Conservation (phyloP, 1,140 invertebrate species). For the Ceratitis capitata region DNA sequence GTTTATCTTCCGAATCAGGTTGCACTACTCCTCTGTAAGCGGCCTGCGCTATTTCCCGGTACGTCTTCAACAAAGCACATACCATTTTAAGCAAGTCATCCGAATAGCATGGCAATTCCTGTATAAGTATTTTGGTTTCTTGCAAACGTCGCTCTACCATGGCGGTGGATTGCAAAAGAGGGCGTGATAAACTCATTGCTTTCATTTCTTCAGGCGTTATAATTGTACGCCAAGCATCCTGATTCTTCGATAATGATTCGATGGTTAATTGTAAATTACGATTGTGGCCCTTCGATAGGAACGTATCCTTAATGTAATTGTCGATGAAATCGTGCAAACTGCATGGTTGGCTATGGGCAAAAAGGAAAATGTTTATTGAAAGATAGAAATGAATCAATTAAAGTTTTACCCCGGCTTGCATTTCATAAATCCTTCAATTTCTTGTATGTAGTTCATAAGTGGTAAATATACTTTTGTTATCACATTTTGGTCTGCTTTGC, state of each 20-base stretch:
- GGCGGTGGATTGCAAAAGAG: conserved; percentile 74
- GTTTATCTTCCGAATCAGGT: conserved; percentile 81
- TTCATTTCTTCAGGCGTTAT: conserved; percentile 75
- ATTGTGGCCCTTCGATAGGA: conserved; percentile 71
- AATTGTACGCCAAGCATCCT: conserved; percentile 78
- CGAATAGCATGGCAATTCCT: conserved; percentile 72
- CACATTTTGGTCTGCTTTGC: conserved; percentile 77
- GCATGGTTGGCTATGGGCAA: conserved; percentile 66
- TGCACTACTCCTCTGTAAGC: conserved; percentile 83
- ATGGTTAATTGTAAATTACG: conserved; percentile 71
- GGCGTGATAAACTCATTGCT: conserved; percentile 71
- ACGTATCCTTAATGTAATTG: conserved; percentile 80
- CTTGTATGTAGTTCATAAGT: conserved; percentile 78
- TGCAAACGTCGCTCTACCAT: conserved; percentile 76
- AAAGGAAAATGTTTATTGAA: not conserved
- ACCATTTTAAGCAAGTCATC: conserved; percentile 64
- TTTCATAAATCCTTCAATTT: conserved; percentile 77
- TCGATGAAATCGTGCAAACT: conserved; percentile 79
- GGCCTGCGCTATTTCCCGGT: conserved; percentile 79
- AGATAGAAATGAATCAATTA: not conserved
- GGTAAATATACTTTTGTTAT: conserved; percentile 81
- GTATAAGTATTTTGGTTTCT: conserved; percentile 76
- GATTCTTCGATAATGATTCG: conserved; percentile 76
- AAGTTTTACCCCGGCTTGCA: conserved; percentile 70
- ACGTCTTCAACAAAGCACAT: conserved; percentile 71